Percentiles rank a stretch among this genome's conserved stretches.
phyloP scores from a whole-genome alignment of 2,888 invertebrate genomes.

The Amblyteles armatorius region DNA sequence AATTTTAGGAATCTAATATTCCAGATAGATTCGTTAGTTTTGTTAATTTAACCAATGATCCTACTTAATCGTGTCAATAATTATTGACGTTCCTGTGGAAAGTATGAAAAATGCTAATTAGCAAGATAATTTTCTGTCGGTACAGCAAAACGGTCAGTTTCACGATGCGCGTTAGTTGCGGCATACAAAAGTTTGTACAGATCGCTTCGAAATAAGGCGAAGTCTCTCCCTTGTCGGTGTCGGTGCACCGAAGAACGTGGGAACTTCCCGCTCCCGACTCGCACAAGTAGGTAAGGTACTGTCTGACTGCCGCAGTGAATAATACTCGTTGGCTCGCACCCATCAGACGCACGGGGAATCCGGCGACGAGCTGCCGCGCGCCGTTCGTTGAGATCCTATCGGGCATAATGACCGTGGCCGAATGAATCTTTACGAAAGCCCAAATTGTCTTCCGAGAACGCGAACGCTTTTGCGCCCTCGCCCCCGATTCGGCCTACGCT shows the following conservation, averaged over 20 bases:
- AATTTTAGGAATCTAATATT: no score
- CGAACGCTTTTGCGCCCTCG: not conserved
- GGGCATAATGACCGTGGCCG: conserved; percentile 54
- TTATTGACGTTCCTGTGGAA: no score
- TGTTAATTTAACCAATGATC: no score
- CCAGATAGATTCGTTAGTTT: no score
- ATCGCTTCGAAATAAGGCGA: conserved; percentile 43
- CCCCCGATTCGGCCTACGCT: not conserved
- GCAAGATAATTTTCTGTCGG: no score
- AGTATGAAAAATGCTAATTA: no score
- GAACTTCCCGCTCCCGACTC: conserved; percentile 63
- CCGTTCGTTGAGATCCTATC: conserved; percentile 54
- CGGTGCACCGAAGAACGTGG: conserved; percentile 63
- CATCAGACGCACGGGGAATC: conserved; percentile 50
- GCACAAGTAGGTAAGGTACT: conserved; percentile 49
- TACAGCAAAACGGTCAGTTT: not conserved
- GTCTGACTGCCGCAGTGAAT: conserved; percentile 22
- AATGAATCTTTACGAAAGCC: conserved; percentile 53
- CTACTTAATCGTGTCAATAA: no score
- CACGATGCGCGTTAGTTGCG: not conserved
- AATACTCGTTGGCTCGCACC: conserved; percentile 30
- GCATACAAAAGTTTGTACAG: not conserved
- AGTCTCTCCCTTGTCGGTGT: conserved; percentile 49
- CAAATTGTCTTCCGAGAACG: conserved; percentile 41
- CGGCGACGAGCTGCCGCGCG: conserved; percentile 27